Evolutionary conservation across 1,140 invertebrate species (phyloP), one percentile per base, ranked within the genome.

Genomic region (Chymomyza costata): DNA sequence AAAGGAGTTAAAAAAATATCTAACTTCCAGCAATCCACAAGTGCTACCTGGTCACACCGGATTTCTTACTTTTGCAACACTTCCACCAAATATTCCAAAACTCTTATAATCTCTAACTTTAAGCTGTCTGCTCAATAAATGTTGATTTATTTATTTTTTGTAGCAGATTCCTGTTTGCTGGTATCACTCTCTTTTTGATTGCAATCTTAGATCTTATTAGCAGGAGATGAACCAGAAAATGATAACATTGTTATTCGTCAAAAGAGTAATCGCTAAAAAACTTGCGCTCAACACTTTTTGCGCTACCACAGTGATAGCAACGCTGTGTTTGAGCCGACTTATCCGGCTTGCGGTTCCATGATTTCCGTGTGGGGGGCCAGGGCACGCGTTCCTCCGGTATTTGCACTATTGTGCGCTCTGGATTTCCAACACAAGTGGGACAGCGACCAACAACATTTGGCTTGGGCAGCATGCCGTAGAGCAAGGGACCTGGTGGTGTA

Each of bases 11-110:
- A 84, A 86, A 35, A 90, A 89, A 80, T 90, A 92, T 65, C 86
- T 92, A 31, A 92, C 93, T 25, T 91, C 90, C 0, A 85, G 91
- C 3, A 90, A 93, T 56, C 90, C 92, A 16, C 63, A 87, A 49
- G 89, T 89, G 53, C 90, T 91, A 82, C 92, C 95, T 7, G 96
- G 96, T 0, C 97, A 99, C 86, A 98, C 96, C 17, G 97, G 97
- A 6, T 99, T 94, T 87, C 88, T 98, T 25, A 98, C 96, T 15
- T 94, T 97, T 86, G 96, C 95, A 3, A 93, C 94, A 2, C 86
- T 95, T 45, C 92, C 93, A 16, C 92, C 93, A 1, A 55, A 85
- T 28, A 15, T 88, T 86, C 82, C 69, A 54, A 55, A 85, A 54
- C n/a, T n/a, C n/a, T n/a, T n/a, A n/a, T n/a, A n/a, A n/a, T n/a